A percentile compares a stretch with the other conserved stretches of the same genome.
These are phyloP conservation scores for Solenopsis invicta DNA, from an alignment of 1,140 invertebrate species.

Conservation along the genomic window DNA sequence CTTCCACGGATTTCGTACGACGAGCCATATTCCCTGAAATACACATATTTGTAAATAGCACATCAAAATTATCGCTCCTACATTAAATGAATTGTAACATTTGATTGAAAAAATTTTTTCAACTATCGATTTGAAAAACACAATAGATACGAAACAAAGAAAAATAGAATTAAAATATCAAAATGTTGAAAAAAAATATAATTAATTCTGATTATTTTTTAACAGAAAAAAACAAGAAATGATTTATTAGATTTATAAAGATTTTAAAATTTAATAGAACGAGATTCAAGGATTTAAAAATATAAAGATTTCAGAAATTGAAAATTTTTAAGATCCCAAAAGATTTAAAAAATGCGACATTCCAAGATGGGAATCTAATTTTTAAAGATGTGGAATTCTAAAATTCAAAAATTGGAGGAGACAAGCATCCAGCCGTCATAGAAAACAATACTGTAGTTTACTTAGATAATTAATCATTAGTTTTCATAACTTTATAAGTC, in stretches of 20 bases:
- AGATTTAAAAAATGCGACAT: neutral
- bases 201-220: neutral
- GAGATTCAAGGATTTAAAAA: neutral
- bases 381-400: neutral
- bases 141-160: neutral
- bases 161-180: slow-evolving; percentile 1
- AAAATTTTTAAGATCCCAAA: neutral
- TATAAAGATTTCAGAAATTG: neutral
- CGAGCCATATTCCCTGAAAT: slow-evolving; percentile 72
- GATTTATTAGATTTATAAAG: neutral
- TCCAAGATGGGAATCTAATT: neutral
- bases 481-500: slow-evolving; percentile 1
- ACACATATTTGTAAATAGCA: neutral
- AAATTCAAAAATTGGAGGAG: neutral
- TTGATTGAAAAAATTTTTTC: neutral
- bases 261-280: slow-evolving; percentile 19
- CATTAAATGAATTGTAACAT: slow-evolving; percentile 56
- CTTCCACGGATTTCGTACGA: slow-evolving; percentile 67
- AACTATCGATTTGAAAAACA: neutral
- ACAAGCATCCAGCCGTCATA: neutral
- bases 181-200: neutral
- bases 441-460: neutral
- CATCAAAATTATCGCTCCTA: neutral
- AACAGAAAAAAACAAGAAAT: slow-evolving; percentile 8
- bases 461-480: neutral